A percentile compares a stretch with the other conserved stretches of the same genome.
These are phyloP conservation scores for Himalopsyche japonica DNA, from an alignment of 2,888 invertebrate species.

Conservation along the genomic window DNA sequence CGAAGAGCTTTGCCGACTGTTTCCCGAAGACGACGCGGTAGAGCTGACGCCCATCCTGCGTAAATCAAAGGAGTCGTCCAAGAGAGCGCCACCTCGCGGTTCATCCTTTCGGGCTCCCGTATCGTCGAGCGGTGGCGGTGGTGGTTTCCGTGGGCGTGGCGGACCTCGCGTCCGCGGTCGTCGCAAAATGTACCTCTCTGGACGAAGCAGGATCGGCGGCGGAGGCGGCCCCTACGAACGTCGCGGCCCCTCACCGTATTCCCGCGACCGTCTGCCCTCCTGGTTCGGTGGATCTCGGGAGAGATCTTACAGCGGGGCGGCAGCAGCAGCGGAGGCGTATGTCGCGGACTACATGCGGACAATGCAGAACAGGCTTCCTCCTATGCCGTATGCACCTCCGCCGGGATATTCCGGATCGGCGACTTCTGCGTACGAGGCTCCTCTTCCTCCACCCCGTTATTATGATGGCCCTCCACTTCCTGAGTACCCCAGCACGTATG, in stretches of 20 bases:
- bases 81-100: constrained; percentile 59
- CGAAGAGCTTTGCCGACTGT: constrained; percentile 90
- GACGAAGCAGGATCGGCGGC: constrained; percentile 63
- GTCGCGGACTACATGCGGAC: constrained; percentile 88
- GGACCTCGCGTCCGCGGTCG: constrained; percentile 54
- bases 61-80: constrained; percentile 82
- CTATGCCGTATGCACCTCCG: constrained; percentile 82
- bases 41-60: constrained; percentile 87
- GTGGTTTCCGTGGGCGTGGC: constrained; percentile 59
- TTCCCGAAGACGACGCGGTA: constrained; percentile 89
- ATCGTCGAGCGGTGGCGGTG: constrained; percentile 52
- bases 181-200: constrained; percentile 67
- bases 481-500: constrained; percentile 72
- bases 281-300: constrained; percentile 59
- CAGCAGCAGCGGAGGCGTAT: constrained; percentile 81
- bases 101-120: constrained; percentile 58
- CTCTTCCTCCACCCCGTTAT: constrained; percentile 75
- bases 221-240: constrained; percentile 57
- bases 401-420: constrained; percentile 58
- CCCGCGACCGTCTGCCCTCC: constrained; percentile 53
- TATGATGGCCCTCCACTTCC: constrained; percentile 78
- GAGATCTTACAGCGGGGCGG: constrained; percentile 52
- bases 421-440: constrained; percentile 61
- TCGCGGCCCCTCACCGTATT: constrained; percentile 63
- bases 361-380: constrained; percentile 84